A percentile compares a stretch with the other conserved stretches of the same genome.
These are phyloP conservation scores for Ophion ventricosus DNA, from an alignment of 2,888 invertebrate genomes.

Conservation along the genomic window DNA sequence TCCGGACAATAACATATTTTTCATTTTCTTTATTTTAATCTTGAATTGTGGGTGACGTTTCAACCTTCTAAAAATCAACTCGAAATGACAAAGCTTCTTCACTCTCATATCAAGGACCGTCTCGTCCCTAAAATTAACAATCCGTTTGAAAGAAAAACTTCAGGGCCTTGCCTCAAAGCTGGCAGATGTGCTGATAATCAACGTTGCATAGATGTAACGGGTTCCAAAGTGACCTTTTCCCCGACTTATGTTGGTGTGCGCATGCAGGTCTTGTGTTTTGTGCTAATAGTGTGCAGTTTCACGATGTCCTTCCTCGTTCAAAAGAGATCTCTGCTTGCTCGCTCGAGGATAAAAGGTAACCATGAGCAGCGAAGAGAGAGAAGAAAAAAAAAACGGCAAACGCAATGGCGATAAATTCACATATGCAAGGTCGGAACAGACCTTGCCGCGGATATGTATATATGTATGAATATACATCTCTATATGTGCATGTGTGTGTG, in stretches of 20 bases:
- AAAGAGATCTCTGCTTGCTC: conserved; percentile 49
- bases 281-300: conserved; percentile 27
- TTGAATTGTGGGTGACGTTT: no score
- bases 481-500: background rate
- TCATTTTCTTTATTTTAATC: no score
- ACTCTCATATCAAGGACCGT: no score
- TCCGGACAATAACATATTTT: no score
- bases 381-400: conserved; percentile 30
- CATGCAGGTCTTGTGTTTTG: conserved; percentile 21
- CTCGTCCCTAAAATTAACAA: no score
- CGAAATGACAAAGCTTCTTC: no score
- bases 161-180: no score
- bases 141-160: no score
- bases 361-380: conserved; percentile 57
- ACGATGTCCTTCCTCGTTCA: conserved; percentile 70
- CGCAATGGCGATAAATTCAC: conserved; percentile 76
- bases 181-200: background rate
- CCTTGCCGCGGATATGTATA: conserved; percentile 21
- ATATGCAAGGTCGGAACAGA: conserved; percentile 73
- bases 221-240: background rate
- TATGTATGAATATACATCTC: background rate
- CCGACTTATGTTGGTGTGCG: no score
- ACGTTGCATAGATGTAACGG: background rate
- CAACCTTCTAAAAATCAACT: background rate
- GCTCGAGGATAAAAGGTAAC: conserved; percentile 65